A percentile compares a stretch with the other conserved stretches of the same genome.
phyloP scores from a whole-genome alignment of 2,888 invertebrate species.

The Alcis repandata region DNA sequence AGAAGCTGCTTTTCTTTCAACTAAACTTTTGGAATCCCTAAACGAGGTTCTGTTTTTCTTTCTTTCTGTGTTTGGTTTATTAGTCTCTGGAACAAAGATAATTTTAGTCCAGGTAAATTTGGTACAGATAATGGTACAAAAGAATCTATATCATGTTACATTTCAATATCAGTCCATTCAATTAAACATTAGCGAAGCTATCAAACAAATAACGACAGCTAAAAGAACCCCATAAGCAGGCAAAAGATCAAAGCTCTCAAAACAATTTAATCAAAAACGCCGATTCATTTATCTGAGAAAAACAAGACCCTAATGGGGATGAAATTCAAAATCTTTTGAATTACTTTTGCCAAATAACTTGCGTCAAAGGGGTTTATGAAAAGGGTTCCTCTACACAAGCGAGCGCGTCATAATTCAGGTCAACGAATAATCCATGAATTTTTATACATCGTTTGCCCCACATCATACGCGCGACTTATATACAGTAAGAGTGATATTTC shows the following conservation, averaged over 20 bases:
- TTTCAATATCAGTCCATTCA: too few relatives aligned
- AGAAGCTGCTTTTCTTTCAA: too few relatives aligned
- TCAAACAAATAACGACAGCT: not conserved
- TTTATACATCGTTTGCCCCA: conserved; percentile 8
- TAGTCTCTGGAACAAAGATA: too few relatives aligned
- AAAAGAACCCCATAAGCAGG: not conserved
- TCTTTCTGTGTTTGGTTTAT: too few relatives aligned
- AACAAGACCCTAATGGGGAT: conserved; percentile 10
- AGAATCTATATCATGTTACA: too few relatives aligned
- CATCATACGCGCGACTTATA: not conserved
- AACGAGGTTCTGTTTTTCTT: too few relatives aligned
- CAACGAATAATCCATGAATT: not conserved
- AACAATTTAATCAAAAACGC: not conserved
- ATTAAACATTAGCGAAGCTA: not conserved
- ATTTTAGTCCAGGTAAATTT: too few relatives aligned
- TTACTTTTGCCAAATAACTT: conserved; percentile 18
- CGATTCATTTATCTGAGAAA: conserved; percentile 6
- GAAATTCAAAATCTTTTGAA: conserved; percentile 19
- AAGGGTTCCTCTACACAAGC: conserved; percentile 9
- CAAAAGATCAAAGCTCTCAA: conserved; percentile 1
- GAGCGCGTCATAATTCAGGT: conserved; percentile 2
- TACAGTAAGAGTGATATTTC: not conserved
- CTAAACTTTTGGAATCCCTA: too few relatives aligned
- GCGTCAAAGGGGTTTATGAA: conserved; percentile 13
- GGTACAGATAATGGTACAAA: too few relatives aligned